phyloP scores from a whole-genome alignment of 2,888 invertebrate species.

The Platypus cylindrus region DNA sequence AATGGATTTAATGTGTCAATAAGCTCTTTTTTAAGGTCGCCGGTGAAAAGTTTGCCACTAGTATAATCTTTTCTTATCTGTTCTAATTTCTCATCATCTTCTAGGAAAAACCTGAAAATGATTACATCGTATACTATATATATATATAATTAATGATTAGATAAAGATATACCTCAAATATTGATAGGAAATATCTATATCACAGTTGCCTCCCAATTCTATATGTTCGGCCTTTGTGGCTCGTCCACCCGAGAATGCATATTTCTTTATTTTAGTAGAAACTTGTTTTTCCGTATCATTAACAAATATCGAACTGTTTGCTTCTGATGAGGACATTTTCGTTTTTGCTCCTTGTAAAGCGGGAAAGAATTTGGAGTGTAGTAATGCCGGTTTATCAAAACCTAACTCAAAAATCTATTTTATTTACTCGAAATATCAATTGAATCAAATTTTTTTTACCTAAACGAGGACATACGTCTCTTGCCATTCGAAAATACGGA shows the following conservation, averaged over 20 bases:
- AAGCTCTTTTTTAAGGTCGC: slow-evolving; percentile 85
- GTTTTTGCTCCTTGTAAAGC: slow-evolving; percentile 87
- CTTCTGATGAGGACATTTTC: slow-evolving; percentile 97
- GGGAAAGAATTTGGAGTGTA: slow-evolving; percentile 55
- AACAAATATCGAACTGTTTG: slow-evolving; percentile 87
- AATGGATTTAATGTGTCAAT: slow-evolving; percentile 70
- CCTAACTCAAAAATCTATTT: no score
- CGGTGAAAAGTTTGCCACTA: slow-evolving; percentile 81
- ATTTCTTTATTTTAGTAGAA: slow-evolving; percentile 91
- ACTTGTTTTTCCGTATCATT: slow-evolving; percentile 91
- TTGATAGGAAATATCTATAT: slow-evolving; percentile 90
- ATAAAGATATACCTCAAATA: slow-evolving; percentile 49
- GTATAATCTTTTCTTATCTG: slow-evolving; percentile 59
- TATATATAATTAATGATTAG: neutral
- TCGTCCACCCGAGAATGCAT: slow-evolving; percentile 96
- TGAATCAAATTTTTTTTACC: slow-evolving; percentile 26
- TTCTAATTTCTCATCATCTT: slow-evolving; percentile 78
- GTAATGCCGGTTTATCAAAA: slow-evolving; percentile 77
- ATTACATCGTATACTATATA: neutral
- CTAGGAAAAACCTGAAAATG: slow-evolving; percentile 63
- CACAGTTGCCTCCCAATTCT: slow-evolving; percentile 84
- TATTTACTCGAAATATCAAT: neutral
- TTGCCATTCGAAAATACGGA: slow-evolving; percentile 97
- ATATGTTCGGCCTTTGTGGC: slow-evolving; percentile 89
- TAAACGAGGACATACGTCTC: slow-evolving; percentile 92